Base-by-base conservation (phyloP, 1,140 invertebrate genomes). In the Dendroctonus ponderosae region DNA sequence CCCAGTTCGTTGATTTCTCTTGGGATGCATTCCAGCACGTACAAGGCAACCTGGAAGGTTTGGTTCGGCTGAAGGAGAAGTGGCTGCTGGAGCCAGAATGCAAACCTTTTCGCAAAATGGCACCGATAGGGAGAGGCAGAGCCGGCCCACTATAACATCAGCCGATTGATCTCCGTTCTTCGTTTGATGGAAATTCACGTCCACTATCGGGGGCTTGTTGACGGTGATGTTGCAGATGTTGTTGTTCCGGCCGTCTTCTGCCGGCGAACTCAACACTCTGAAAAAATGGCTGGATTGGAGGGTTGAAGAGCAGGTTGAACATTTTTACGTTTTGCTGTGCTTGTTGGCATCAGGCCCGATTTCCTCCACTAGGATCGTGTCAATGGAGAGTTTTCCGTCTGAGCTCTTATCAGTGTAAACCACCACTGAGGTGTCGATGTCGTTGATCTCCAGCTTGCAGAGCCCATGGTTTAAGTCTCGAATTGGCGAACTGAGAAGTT, bases 401-500 rank as follows among this genome's bases (percentile, higher is more conserved):
- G 88, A 76, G 70, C 89, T 90, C 41, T 81, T 82, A 73, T 92
- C 90, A 46, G 85, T 89, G 70, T 85, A 88, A 61, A 86, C 83
- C 43, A 89, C 85, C 43, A 88, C 77, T 6, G 82, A 82, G 2
- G 86, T 72, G 37, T 82, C 83, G 0, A 87, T 82, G 78, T 92
- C 90, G n/a, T 87, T 86, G 7, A 91, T 82, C 40, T 86, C 86
- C 39, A 92, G 78, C 72, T 85, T 87, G 11, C 88, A 89, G 11
- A 91, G 78, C 2, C 88, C 89, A 66, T 87, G 87, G 72, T 87
- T 89, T 63, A 88, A 74, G 73, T 91, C 89, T 11, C 89, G 80
- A 1, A 90, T 87, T 1, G 89, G 89, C 3, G 89, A 91, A 77
- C 88, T 90, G 7, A 90, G 75, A 2, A 89, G 82, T 78, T 91